Evolutionary conservation across 2,113 vertebrate species (phyloP).

Genomic region (Leucopternis melanops): DNA sequence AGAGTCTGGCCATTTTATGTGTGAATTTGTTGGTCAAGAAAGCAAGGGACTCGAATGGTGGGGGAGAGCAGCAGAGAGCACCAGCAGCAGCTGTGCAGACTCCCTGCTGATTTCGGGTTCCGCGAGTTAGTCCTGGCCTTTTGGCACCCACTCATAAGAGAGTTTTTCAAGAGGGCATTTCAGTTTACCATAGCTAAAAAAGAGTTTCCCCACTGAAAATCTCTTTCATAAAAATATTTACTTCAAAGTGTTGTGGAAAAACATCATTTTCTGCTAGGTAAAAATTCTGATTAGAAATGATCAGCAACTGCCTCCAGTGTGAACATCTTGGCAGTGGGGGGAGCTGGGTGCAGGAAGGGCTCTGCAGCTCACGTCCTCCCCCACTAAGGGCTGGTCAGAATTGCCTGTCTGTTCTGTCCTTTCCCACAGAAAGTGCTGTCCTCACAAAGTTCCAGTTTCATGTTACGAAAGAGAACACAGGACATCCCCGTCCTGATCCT

Average conservation of each 20-base stretch:
- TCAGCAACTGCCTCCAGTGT: not conserved
- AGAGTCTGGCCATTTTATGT: not conserved
- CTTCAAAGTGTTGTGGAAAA: not conserved
- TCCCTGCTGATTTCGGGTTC: not conserved
- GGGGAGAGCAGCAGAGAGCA: not conserved
- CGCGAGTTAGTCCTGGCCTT: not conserved
- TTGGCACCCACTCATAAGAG: not conserved
- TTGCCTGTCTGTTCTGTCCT: not conserved
- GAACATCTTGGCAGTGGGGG: not conserved
- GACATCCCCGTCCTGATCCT: not conserved
- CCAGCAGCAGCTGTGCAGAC: rapidly evolving
- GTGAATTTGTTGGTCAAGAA: not conserved
- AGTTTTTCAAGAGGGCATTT: not conserved
- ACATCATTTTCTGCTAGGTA: not conserved
- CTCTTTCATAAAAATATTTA: not conserved
- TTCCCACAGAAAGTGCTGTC: not conserved
- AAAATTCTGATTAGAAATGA: not conserved
- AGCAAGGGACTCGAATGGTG: not conserved
- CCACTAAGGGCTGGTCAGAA: not conserved
- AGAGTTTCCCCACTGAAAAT: not conserved
- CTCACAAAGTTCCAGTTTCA: not conserved
- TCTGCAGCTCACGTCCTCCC: not conserved
- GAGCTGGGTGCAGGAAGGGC: not conserved
- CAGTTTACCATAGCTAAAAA: not conserved
- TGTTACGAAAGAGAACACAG: not conserved